Conservation (phyloP, 1,140 invertebrate species). For the Neuroterus valhalla region DNA sequence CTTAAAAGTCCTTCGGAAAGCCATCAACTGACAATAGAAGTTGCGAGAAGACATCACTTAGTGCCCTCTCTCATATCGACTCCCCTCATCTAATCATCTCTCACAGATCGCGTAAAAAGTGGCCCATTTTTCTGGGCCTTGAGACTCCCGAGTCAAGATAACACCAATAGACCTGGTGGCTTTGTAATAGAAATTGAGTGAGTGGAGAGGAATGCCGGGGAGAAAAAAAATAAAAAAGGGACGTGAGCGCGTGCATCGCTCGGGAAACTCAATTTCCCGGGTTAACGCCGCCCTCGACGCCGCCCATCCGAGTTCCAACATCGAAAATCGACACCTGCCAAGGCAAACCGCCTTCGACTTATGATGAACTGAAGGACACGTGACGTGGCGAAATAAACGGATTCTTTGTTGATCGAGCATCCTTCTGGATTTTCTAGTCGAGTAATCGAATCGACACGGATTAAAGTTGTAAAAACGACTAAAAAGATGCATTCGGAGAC, state of each 20-base stretch:
- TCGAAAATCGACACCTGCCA: slow-evolving; percentile 26
- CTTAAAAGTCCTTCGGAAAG: slow-evolving; percentile 26
- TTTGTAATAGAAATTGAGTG: slow-evolving; percentile 27
- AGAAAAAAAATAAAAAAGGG: neutral
- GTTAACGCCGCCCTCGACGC: slow-evolving; percentile 22
- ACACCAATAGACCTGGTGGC: neutral
- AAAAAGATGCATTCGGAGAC: neutral
- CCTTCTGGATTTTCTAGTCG: slow-evolving; percentile 11
- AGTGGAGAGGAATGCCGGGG: neutral
- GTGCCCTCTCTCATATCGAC: slow-evolving; percentile 3
- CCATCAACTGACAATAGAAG: slow-evolving; percentile 6
- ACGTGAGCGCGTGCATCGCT: slow-evolving; percentile 10
- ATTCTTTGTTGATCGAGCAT: slow-evolving; percentile 16
- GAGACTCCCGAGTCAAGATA: neutral
- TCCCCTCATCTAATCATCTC: slow-evolving; percentile 1
- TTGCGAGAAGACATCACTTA: slow-evolving; percentile 27
- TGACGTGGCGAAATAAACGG: slow-evolving; percentile 15
- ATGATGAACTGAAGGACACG: slow-evolving; percentile 19
- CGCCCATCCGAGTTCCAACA: slow-evolving; percentile 1
- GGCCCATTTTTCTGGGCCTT: slow-evolving; percentile 4
- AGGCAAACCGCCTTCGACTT: slow-evolving; percentile 25
- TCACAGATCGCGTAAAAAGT: slow-evolving; percentile 24
- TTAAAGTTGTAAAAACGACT: neutral
- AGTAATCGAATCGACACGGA: neutral
- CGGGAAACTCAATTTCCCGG: slow-evolving; percentile 23